Evolutionary conservation across 2,113 vertebrate species (phyloP).

Genomic region (Elachura formosa): DNA sequence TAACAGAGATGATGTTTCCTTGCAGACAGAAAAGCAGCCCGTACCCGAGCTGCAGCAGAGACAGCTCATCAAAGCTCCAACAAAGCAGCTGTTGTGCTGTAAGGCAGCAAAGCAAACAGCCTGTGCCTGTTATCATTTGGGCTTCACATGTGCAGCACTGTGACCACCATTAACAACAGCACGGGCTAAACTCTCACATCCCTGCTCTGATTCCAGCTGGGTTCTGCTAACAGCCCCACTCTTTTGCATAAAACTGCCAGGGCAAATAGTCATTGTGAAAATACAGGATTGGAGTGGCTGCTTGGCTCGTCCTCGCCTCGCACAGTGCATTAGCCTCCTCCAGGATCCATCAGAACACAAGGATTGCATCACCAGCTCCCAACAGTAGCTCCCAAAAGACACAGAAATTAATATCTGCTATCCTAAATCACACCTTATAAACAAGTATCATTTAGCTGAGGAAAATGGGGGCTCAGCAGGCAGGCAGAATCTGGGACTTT

Average conservation of each 20-base stretch:
- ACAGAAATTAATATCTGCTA: not conserved
- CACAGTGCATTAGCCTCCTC: not conserved
- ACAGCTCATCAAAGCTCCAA: conserved; percentile 18
- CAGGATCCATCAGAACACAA: not conserved
- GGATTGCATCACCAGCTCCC: not conserved
- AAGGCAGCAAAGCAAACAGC: conserved; percentile 5
- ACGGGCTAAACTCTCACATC: not conserved
- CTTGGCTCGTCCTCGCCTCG: accelerated
- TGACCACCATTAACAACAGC: not conserved
- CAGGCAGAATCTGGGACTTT: not conserved
- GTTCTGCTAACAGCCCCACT: not conserved
- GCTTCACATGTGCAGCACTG: not conserved
- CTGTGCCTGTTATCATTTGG: not conserved
- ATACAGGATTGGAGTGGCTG: not conserved
- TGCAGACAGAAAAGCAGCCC: not conserved
- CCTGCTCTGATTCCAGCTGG: not conserved
- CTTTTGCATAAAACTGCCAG: not conserved
- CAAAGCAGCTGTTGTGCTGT: not conserved
- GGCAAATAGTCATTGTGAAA: not conserved
- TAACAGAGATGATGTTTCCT: not conserved
- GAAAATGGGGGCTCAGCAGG: not conserved
- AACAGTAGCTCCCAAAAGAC: not conserved
- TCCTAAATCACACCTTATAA: not conserved
- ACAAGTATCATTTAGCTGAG: not conserved
- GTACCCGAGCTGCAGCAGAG: not conserved